Base-by-base conservation (phyloP, 2,888 invertebrate species). In the Campoplex capitator region DNA sequence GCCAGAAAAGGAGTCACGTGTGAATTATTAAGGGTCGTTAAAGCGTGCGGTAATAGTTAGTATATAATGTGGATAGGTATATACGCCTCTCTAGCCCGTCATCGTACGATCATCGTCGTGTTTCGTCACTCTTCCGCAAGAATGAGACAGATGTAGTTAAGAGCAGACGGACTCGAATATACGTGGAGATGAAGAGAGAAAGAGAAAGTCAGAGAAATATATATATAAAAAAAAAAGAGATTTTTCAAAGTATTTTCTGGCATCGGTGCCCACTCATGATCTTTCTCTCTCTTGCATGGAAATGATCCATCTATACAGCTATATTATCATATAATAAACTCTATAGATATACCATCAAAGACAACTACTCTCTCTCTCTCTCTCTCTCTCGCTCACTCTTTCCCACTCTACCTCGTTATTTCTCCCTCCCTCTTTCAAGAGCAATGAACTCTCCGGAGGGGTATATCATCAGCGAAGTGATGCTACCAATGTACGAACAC, bases 401-500 rank as follows among this genome's bases (percentile, higher is more conserved):
- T 42, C 83, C 84, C 82, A 88, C 88, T 88, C 84, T 87, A 84
- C 79, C 86, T 84, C 77, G 84, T 45, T 85, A 87, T 79, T 87
- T 90, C 91, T 90, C 86, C 87, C 90, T 91, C 90, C 89, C 91
- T 91, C 84, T 91, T 92, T 90, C 88, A 91, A 91, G 93, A 92
- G 93, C 94, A 93, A 93, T 93, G 94, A 94, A 93, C 94, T 93
- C 93, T 90, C 89, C 91, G 92, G 89, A 92, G 91, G 91, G 93
- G 92, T 93, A 92, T 93, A 94, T 93, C 92, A 93, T 93, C 93
- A 90, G 91, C 88, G 89, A 91, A 93, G 92, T 92, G 93, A 93
- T 93, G 93, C 92, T 93, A 93, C 93, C 92, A 92, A 92, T 92
- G 90, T 90, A 86, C 88, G 81, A 88, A 88, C 84, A 89, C 84